Conservation (phyloP, 2,888 invertebrate species). For the Dynastes maya region DNA sequence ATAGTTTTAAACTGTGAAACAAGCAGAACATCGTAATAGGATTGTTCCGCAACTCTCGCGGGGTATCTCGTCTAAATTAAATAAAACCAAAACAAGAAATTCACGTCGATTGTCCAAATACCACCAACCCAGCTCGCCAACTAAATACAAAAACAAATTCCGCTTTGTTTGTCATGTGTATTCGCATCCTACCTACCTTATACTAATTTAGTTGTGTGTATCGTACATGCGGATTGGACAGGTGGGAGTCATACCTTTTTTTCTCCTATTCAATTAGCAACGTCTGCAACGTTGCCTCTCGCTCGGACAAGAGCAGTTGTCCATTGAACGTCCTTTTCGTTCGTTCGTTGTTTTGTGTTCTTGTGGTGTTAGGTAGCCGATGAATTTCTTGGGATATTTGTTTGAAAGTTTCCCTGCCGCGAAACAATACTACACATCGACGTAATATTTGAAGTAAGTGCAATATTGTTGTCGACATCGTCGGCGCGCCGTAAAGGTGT, state of each 20-base stretch:
- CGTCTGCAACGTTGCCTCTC: conserved; percentile 35
- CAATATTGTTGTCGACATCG: conserved; percentile 21
- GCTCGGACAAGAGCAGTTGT: conserved; percentile 5
- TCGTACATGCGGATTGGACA: conserved; percentile 49
- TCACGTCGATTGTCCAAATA: not conserved
- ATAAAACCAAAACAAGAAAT: conserved; percentile 8
- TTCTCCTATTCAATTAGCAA: conserved; percentile 45
- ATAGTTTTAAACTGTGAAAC: too few species aligned
- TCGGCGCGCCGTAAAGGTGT: not conserved
- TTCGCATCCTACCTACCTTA: conserved; percentile 14
- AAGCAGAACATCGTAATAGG: too few species aligned
- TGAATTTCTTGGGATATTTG: conserved; percentile 31
- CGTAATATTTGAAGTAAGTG: conserved; percentile 24
- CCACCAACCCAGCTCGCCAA: not conserved
- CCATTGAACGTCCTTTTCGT: not conserved
- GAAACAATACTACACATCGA: conserved; percentile 33
- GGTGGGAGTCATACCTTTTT: conserved; percentile 55
- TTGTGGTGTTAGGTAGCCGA: conserved; percentile 1
- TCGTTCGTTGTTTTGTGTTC: conserved; percentile 12
- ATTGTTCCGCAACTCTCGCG: too few species aligned
- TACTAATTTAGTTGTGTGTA: conserved; percentile 40
- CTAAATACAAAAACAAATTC: conserved; percentile 37
- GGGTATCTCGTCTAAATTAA: not conserved
- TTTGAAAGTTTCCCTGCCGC: conserved; percentile 37
- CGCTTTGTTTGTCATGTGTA: conserved; percentile 18